Evolutionary conservation across 2,888 invertebrate genomes (phyloP), one percentile per base, ranked within the genome.

Genomic region (Aspidapion aeneum): DNA sequence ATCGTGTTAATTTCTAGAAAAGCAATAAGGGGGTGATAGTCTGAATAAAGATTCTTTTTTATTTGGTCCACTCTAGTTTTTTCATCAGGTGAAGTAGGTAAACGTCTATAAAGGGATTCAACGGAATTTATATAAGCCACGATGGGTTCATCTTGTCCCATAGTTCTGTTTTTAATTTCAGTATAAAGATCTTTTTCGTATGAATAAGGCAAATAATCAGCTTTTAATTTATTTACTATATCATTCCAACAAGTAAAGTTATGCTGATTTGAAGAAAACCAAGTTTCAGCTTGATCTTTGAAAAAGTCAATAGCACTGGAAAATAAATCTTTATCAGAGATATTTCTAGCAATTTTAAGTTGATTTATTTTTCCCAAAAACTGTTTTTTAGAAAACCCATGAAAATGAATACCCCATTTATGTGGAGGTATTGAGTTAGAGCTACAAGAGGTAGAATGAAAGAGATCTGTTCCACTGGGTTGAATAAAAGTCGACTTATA

Each of bases 181-280:
- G 5, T 12, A 3, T 7, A 7, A 12, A 35, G 3, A 35, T 35
- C 35, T 7, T 3, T 7, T 35, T 35, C 35, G 12, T 35, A 35
- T 7, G 35, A 7, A 12, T 35, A 35, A 35, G 35, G 35, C 35
- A 35, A 35, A 17, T 51, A 59, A 21, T 16, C 52, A n/a, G n/a
- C 1, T 18, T 51, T 59, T 5, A 59, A 20, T 21, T 59, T 18
- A 3, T 17, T 2, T 17, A 52, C 56, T 9, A 56, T 7, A 1
- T 61, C 55, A 49, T 57, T 19, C 61, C 61, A 61, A 19, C 48
- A 16, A 19, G n/a, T 21, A 48, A 61, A 48, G 3, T 56, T n/a
- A 18, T 1, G n/a, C 20, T 22, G 52, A 12, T 55, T 54, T 18
- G 21, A 21, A 35, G 7, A 35, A 1, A 12, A 60, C 60, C 54